Evolutionary conservation across 2,113 vertebrate genomes (phyloP), one percentile per base, ranked within the genome.

Genomic region (Psilopogon haemacephalus): DNA sequence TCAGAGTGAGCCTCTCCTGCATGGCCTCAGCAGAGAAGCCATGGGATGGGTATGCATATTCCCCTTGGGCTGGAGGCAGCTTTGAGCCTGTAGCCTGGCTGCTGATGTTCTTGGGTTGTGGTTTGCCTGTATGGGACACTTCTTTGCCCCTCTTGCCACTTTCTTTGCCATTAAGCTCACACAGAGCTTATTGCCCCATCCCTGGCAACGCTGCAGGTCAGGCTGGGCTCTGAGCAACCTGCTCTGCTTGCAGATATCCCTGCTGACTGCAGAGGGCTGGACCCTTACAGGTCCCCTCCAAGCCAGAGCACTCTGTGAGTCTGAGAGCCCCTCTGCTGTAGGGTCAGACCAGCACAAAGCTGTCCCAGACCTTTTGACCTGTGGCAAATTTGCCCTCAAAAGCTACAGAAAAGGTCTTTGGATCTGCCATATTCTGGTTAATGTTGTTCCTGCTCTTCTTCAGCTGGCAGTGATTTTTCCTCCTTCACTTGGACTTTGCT

Each of bases 21-120:
- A 1, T 4, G 32, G 42, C 62, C 32, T 54, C 48, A 5, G 15
- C 2, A 1, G 1, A 74, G 60, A 21, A 46, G 38, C 52, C 0
- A 0, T 28, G 62, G 73, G 52, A 24, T 38, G 58, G 1, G 1
- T 9, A 0, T 27, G 60, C 68, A 5, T 32, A 55, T 38, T 80
- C 42, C 60, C 59, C 4, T 19, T 1, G 3, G 48, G 23, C 19
- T 64, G 40, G 58, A n/a, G 48, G 35, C 3, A 5, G 56, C 13
- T 70, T 56, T 65, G 78, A 16, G 62, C 15, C 23, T 55, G 33
- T 4, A 30, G 37, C 23, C 42, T 23, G 38, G 24, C 54, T 75
- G 38, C 84, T 50, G 71, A 1, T 81, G 55, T 0, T 5, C 76
- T 80, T 24, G 59, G 40, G 21, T 62, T 52, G 23, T 52, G 16